Evolutionary conservation across 2,797 vertebrate genomes (phyloP), one percentile per base, ranked within the genome.

Genomic region (Chromis chromis): DNA sequence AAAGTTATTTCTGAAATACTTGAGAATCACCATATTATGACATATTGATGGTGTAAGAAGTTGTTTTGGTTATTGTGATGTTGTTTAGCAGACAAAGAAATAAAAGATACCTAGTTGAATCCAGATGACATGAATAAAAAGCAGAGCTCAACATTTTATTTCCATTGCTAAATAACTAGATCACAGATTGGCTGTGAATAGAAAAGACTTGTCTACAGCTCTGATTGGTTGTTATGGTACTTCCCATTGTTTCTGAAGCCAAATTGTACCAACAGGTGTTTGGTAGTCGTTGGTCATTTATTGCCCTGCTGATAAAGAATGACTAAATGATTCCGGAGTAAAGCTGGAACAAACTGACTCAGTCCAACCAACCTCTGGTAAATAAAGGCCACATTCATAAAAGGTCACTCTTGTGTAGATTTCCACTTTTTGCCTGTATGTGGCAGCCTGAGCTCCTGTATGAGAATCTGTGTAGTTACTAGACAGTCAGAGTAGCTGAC

Each of bases 401-500:
- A 36, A 36, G 33, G 59, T 63, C 50, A 25, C 49, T 48, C n/a
- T 22, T 22, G 3, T 60, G 42, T 40, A 25, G 25, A 25, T n/a
- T 76, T 21, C 25, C 8, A 1, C 24, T 27, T 27, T 4, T 33
- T 63, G 50, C 79, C 83, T 85, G 50, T 58, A 83, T 87, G 70
- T 56, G 86, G 84, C 87, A 87, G 72, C 13, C 70, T 61, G 74
- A 72, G 56, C 31, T 74, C 39, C 36, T 68, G 53, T 66, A 10
- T 56, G 21, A 70, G 78, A 67, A 65, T 59, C 58, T 33, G 53
- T 67, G 48, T 7, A 2, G 39, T 28, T 70, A 28, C 44, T 28
- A 16, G n/a, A 46, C 50, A 56, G 63, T 57, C 59, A 21, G 46
- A 62, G 72, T 16, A 39, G 61, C 66, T 89, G 90, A 90, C 91